Percentiles rank a stretch among this genome's conserved stretches.
Conservation (phyloP, 2,888 invertebrate genomes). For the Apotomis betuletana region DNA sequence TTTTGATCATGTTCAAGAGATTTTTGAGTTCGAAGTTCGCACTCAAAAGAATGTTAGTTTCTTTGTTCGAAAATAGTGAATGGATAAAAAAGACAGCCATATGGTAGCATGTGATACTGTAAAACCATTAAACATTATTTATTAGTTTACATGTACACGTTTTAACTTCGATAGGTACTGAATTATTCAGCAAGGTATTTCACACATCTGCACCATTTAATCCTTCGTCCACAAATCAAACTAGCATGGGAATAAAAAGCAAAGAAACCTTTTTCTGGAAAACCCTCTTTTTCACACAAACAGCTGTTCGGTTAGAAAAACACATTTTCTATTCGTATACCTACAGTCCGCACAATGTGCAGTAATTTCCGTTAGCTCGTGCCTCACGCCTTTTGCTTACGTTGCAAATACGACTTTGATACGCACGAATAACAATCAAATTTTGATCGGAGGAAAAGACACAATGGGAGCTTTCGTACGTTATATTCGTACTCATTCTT, state of each 20-base stretch:
- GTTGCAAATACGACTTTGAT: not conserved
- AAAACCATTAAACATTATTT: too few species aligned
- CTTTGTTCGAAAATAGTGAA: not conserved
- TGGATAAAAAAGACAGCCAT: not conserved
- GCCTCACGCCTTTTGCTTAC: not conserved
- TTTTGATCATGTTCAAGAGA: conserved; percentile 29
- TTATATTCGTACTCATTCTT: conserved; percentile 12
- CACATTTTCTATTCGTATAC: not conserved
- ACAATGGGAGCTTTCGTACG: not conserved
- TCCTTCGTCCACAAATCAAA: not conserved
- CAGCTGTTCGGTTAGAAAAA: conserved; percentile 8
- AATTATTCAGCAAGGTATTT: not conserved
- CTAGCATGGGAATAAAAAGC: not conserved
- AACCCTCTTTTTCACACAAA: conserved; percentile 10
- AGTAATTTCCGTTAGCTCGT: not conserved
- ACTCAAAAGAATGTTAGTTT: conserved; percentile 10
- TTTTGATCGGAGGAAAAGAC: not conserved
- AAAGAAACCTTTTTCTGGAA: not conserved
- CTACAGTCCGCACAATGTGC: too few species aligned
- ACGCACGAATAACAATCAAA: not conserved
- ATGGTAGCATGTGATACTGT: not conserved
- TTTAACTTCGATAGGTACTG: not conserved
- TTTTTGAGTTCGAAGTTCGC: conserved; percentile 26
- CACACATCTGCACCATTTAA: not conserved
- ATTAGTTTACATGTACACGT: not conserved